Base-by-base conservation (phyloP, 2,888 invertebrate species). In the Tridacna gigas region DNA sequence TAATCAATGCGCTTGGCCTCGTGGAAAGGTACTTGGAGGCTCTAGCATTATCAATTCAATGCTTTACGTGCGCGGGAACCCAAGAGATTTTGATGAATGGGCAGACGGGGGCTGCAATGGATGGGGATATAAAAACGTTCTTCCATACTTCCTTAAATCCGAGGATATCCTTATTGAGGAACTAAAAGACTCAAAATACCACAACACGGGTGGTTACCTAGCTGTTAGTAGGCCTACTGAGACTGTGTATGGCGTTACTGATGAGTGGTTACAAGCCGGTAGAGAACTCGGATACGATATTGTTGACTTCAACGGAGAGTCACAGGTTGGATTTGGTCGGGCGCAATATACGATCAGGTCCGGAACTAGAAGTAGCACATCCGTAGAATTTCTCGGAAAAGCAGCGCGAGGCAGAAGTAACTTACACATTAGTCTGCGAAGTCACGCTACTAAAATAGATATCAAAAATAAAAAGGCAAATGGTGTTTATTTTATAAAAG, bases 371-470 rank as follows among this genome's bases (percentile, higher is more conserved):
- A 66, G 77, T 20, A 77, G 77, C n/a, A 77, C 77, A 18, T 45
- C 66, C 0, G 11, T 66, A 45, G 77, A 51, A 47, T 77, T 47
- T 65, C 61, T 79, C 9, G 26, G 71, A n/a, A 47, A 47, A 45
- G 28, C 60, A 63, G 37, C 22, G 1, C 12, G 22, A n/a, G 65
- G 73, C 1, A 73, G 74, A 60, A 28, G 74, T 20, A 83, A 79
- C 20, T 47, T 83, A 5, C 79, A 83, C 69, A 66, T 83, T 18
- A 22, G 37, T 13, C 60, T 63, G 20, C 25, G 74, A 18, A 79
- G 91, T 47, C 88, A 80, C 37, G 91, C 88, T 15, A 89, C 89
- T 25, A 92, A 89, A 88, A 91, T 92, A 0, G 56, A 89, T 22
- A 71, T 91, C 69, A 89, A 91, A 61, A 86, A 89, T 56, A 89